These are phyloP conservation scores for Drosophila jambulina DNA, from an alignment of 1,140 invertebrate genomes.

Conservation along the genomic window DNA sequence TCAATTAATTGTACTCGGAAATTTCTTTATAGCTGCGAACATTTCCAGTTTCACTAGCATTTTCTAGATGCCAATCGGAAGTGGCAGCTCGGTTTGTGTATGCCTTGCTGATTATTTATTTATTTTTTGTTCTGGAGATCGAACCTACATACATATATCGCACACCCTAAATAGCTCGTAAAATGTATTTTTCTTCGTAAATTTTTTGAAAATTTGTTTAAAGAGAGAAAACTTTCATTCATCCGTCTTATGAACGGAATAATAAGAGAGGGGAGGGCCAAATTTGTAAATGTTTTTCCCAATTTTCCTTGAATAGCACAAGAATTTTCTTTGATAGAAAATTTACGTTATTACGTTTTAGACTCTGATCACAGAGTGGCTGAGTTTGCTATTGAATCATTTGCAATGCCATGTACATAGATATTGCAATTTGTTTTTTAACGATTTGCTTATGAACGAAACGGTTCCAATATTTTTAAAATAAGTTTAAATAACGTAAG, in stretches of 20 bases:
- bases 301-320: constrained; percentile 7
- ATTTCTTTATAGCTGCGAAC: constrained; percentile 7
- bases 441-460: neutral
- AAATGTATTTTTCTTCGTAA: constrained; percentile 37
- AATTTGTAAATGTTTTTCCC: constrained; percentile 30
- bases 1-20: constrained; percentile 1
- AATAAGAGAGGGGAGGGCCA: neutral
- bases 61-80: constrained; percentile 35
- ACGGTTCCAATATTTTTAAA: neutral
- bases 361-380: no score
- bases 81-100: constrained; percentile 22
- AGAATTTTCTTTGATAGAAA: neutral
- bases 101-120: constrained; percentile 35
- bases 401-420: neutral
- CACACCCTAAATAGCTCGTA: constrained; percentile 2
- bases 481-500: no score
- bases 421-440: neutral
- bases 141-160: constrained; percentile 3
- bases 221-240: constrained; percentile 50
- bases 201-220: constrained; percentile 38
- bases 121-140: constrained; percentile 29
- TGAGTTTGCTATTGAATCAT: neutral
- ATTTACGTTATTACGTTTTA: neutral
- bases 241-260: constrained; percentile 1
- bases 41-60: constrained; percentile 7